Evolutionary conservation across 2,888 invertebrate species (phyloP).

Genomic region (Trissolcus brochymenae): DNA sequence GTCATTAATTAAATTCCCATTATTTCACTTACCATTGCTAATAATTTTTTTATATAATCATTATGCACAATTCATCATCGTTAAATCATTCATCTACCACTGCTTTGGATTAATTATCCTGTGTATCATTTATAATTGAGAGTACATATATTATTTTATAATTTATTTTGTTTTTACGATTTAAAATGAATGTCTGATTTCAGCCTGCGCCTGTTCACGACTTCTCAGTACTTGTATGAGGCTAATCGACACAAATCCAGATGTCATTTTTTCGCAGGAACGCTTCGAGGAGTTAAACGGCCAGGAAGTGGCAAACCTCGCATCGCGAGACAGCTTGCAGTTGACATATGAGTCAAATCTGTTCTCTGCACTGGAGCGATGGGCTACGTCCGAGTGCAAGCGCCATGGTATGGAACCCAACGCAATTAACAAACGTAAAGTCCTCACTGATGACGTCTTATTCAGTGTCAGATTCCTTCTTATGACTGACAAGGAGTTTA

Average conservation of each 20-base stretch:
- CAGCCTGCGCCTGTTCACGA: constrained; percentile 78
- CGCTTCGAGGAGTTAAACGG: constrained; percentile 81
- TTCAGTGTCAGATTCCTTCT: constrained; percentile 83
- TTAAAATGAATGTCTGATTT: constrained; percentile 15
- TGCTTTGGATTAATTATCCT: background rate
- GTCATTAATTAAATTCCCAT: background rate
- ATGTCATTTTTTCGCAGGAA: constrained; percentile 78
- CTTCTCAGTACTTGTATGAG: constrained; percentile 83
- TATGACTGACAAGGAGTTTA: constrained; percentile 82
- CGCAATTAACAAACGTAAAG: constrained; percentile 77
- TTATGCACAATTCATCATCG: background rate
- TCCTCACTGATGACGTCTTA: constrained; percentile 76
- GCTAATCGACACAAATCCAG: constrained; percentile 80
- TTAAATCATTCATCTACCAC: background rate
- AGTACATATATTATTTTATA: background rate
- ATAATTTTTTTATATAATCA: background rate
- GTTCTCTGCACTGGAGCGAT: constrained; percentile 81
- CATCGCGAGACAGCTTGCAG: constrained; percentile 82
- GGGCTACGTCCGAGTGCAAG: constrained; percentile 80
- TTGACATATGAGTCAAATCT: constrained; percentile 81
- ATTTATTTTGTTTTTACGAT: no score
- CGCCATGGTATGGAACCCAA: constrained; percentile 78
- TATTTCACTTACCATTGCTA: background rate
- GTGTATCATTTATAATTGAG: background rate
- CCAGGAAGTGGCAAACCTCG: constrained; percentile 81